These are phyloP conservation scores for Picus viridis DNA, from an alignment of 2,797 vertebrate genomes.

Conservation along the genomic window DNA sequence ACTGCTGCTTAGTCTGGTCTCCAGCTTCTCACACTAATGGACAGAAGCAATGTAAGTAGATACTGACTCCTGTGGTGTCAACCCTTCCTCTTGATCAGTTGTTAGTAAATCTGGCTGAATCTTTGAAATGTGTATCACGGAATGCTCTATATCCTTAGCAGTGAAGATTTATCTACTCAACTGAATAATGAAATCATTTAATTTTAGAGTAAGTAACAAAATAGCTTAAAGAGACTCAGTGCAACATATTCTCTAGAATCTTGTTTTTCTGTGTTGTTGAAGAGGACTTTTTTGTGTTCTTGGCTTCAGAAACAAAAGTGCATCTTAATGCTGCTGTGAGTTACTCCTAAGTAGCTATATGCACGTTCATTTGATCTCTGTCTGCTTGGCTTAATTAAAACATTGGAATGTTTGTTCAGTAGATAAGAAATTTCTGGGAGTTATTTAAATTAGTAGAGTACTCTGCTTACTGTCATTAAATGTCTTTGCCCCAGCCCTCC, in stretches of 20 bases:
- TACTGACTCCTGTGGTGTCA: background rate
- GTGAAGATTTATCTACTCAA: background rate
- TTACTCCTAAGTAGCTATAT: background rate
- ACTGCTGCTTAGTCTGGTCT: background rate
- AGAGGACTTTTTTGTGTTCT: too few relatives aligned
- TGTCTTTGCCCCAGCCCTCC: background rate
- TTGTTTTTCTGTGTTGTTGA: background rate
- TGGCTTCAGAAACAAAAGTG: background rate
- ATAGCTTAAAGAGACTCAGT: background rate
- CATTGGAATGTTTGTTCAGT: constrained; percentile 50
- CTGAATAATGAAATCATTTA: background rate
- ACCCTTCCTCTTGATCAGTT: background rate
- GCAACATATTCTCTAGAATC: background rate
- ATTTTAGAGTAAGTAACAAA: background rate
- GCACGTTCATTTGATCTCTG: constrained; percentile 18
- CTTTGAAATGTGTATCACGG: background rate
- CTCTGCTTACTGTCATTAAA: constrained; percentile 33
- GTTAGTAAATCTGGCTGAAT: background rate
- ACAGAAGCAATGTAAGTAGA: background rate
- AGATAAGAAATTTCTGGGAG: constrained; percentile 52
- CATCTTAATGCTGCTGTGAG: background rate
- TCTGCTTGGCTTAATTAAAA: constrained; percentile 56
- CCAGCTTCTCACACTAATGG: background rate
- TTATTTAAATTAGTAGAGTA: constrained; percentile 39
- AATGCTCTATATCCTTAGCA: background rate